These are phyloP conservation scores for Hippocampus kuda DNA, from an alignment of 2,797 vertebrate species.

Conservation along the genomic window DNA sequence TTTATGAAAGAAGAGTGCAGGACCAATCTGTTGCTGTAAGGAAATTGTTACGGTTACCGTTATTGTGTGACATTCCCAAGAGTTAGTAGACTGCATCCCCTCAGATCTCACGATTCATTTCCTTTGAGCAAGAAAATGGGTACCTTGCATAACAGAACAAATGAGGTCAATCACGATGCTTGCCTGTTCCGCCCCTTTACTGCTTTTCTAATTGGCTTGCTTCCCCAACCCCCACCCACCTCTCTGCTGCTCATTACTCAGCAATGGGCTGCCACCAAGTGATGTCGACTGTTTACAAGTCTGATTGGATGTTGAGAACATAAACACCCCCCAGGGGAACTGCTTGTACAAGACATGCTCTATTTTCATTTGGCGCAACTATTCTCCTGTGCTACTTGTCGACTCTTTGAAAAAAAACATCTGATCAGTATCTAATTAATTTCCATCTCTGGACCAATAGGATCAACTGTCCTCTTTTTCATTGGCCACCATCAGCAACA, in stretches of 20 bases:
- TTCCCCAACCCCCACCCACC: neutral
- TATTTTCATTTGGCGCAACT: neutral
- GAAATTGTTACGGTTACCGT: neutral
- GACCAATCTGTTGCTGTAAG: neutral
- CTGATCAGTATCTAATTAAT: neutral
- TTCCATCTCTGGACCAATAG: neutral
- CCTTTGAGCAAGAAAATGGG: slow-evolving; percentile 16
- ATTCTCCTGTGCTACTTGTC: neutral
- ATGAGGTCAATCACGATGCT: slow-evolving; percentile 35
- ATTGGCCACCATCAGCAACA: neutral
- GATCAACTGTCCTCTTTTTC: neutral
- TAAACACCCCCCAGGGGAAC: neutral
- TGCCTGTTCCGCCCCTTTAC: neutral
- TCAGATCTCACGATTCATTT: slow-evolving; percentile 34
- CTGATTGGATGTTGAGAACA: neutral
- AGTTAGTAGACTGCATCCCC: slow-evolving; percentile 44
- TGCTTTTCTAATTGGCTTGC: slow-evolving; percentile 5
- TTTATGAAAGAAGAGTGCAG: neutral
- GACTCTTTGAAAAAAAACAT: neutral
- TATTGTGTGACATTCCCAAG: slow-evolving; percentile 29
- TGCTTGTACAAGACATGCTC: neutral
- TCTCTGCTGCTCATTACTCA: slow-evolving; percentile 25
- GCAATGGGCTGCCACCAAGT: slow-evolving; percentile 33
- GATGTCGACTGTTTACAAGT: slow-evolving; percentile 21
- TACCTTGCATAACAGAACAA: slow-evolving; percentile 40